Base-by-base conservation (phyloP, 2,113 vertebrate genomes). In the Odontesthes bonariensis region DNA sequence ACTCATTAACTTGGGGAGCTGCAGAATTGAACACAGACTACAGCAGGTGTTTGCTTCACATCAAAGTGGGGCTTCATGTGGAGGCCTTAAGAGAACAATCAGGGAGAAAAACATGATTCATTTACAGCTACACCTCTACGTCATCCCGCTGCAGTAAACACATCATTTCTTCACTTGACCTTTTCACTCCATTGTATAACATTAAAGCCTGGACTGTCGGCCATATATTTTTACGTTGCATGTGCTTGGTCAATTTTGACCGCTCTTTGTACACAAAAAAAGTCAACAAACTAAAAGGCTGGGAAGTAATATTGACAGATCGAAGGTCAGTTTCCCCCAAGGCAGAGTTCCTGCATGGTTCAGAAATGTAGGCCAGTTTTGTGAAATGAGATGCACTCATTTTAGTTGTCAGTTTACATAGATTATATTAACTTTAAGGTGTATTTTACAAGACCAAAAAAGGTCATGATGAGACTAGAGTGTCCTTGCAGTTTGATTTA, bases 271-370 rank as follows among this genome's bases (percentile, higher is more conserved):
- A 91, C 88, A 91, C 77, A 92, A 80, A 75, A 77, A 68, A 77
- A 78, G 75, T 69, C 66, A 75, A 79, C 74, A 88, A 82, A 87
- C 78, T 69, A 73, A 85, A 31, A 71, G 75, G 82, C 74, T 62
- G 79, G 82, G 63, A 69, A 73, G 55, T 73, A 58, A 73, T 93
- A 89, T 94, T 92, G 93, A 93, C 92, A 93, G 89, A 92, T 85
- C 86, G 55, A 91, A 94, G 91, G 92, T 91, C 87, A 75, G 40
- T 86, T 87, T 90, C 81, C 89, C 85, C 89, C 80, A 87, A 91
- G 74, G 87, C 77, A 70, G 62, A 86, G 76, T 75, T 77, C 73
- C 75, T 80, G 70, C 75, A 69, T 84, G 84, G 79, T 75, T 89
- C 63, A 20, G 52, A 46, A 52, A 88, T 75, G 42, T 52, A 55